A percentile compares a stretch with the other conserved stretches of the same genome.
Evolutionary conservation across 2,113 vertebrate species (phyloP).

Genomic region (Stomatorhinus ivindoensis): DNA sequence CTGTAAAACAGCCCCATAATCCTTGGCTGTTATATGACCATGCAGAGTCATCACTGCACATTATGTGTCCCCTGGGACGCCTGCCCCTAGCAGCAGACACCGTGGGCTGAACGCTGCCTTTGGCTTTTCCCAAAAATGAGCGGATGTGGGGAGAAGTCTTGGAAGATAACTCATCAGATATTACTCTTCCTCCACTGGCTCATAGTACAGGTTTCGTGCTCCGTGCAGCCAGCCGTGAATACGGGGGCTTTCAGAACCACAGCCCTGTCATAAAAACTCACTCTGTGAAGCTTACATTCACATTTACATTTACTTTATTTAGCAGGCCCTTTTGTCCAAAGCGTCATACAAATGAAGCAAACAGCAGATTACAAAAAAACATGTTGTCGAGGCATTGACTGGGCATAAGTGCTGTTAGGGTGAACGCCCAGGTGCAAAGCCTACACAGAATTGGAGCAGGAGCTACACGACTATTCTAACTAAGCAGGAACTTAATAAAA

Average conservation of each 20-base stretch:
- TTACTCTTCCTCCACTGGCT: neutral
- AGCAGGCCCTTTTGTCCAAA: neutral
- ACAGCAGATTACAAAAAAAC: neutral
- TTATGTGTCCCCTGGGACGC: neutral
- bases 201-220: neutral
- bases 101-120: neutral
- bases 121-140: neutral
- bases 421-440: neutral
- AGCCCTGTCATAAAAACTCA: neutral
- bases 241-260: neutral
- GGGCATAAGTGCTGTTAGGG: neutral
- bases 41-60: neutral
- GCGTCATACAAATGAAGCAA: neutral
- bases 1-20: neutral
- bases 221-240: neutral
- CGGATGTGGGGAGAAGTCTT: neutral
- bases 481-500: neutral
- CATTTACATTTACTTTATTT: neutral
- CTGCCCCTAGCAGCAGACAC: neutral
- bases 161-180: neutral
- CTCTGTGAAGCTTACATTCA: neutral
- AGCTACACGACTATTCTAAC: neutral
- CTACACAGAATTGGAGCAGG: neutral
- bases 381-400: neutral
- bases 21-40: neutral